Evolutionary conservation across 2,888 invertebrate genomes (phyloP).

Genomic region (Acleris emargana): DNA sequence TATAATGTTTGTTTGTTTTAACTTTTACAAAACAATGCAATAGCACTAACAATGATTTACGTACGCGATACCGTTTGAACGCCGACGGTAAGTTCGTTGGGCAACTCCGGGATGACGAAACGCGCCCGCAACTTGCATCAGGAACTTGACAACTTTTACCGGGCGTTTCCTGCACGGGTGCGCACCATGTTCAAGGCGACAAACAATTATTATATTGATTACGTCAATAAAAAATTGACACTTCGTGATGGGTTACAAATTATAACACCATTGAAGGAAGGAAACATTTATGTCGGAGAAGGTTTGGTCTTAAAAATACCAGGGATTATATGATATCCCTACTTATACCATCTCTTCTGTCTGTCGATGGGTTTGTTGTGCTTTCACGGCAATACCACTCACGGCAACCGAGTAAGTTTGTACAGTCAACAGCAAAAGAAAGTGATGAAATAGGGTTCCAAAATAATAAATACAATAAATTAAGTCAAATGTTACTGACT

Average conservation of each 20-base stretch:
- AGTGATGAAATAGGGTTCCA: no score
- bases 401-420: no score
- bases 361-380: no score
- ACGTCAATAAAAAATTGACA: neutral
- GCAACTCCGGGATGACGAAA: conserved; percentile 41
- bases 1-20: conserved; percentile 8
- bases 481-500: no score
- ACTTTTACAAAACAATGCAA: conserved; percentile 28
- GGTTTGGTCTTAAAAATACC: no score
- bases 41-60: conserved; percentile 28
- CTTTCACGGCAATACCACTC: no score
- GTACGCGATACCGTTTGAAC: conserved; percentile 24
- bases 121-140: conserved; percentile 39
- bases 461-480: no score
- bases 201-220: neutral
- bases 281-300: no score
- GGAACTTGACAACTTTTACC: conserved; percentile 40
- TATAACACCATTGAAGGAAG: neutral
- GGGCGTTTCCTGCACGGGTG: conserved; percentile 27
- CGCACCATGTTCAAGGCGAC: conserved; percentile 29
- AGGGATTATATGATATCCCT: no score
- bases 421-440: no score
- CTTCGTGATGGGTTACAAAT: neutral
- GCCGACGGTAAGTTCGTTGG: conserved; percentile 23
- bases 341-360: no score